A percentile compares a stretch with the other conserved stretches of the same genome.
These are phyloP conservation scores for Nasonovia ribisnigri DNA, from an alignment of 2,888 invertebrate genomes.

Conservation along the genomic window DNA sequence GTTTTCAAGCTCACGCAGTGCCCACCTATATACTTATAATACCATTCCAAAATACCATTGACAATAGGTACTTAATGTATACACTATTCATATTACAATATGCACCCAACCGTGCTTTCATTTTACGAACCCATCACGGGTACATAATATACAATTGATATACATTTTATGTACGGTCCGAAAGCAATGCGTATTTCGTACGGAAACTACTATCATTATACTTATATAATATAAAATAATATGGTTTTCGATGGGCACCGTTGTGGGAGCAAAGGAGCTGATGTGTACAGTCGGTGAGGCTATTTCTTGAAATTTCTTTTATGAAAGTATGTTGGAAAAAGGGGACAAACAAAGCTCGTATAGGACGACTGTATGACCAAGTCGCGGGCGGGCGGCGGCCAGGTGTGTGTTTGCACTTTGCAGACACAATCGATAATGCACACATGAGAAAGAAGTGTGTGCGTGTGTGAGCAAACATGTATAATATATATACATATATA, in stretches of 20 bases:
- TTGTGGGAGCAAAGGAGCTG: neutral
- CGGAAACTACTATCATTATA: neutral
- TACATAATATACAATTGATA: neutral
- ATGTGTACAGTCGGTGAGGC: neutral
- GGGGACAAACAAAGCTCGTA: neutral
- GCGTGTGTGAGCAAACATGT: neutral
- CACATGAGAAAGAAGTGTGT: neutral
- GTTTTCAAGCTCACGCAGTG: neutral
- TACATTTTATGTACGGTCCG: neutral
- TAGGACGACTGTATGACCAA: neutral
- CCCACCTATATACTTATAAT: neutral
- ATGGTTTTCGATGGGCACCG: neutral
- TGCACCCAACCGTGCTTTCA: neutral
- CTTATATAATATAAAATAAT: neutral
- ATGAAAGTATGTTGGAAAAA: neutral
- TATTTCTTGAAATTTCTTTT: neutral
- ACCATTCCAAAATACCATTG: neutral
- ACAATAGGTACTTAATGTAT: neutral
- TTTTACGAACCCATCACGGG: neutral
- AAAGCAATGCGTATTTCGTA: neutral
- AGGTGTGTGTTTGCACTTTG: slow-evolving; percentile 39
- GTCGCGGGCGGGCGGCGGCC: neutral
- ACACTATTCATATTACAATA: neutral
- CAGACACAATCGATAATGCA: slow-evolving; percentile 36
- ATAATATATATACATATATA: neutral